Conservation (phyloP, 2,888 invertebrate genomes). For the Drosophila formosana region DNA sequence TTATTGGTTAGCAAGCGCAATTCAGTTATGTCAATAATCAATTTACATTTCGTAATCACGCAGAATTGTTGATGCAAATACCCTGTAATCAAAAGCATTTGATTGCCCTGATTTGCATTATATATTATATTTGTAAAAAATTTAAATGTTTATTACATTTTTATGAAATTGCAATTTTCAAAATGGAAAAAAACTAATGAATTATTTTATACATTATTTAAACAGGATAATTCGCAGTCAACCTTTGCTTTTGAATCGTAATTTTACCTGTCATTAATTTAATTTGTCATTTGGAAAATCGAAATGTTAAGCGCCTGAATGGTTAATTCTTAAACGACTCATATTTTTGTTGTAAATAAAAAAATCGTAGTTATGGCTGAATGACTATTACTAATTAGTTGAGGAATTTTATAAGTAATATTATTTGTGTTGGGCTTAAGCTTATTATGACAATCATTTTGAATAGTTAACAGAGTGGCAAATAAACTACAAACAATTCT, state of each 20-base stretch:
- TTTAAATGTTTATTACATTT: too few relatives aligned
- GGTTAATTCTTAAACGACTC: conserved; percentile 5
- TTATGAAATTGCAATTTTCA: too few relatives aligned
- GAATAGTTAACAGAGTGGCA: not conserved
- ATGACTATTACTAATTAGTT: too few relatives aligned
- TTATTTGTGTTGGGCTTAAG: not conserved
- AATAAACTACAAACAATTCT: not conserved
- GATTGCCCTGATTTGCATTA: not conserved
- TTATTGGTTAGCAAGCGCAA: conserved; percentile 14
- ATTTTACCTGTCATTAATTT: conserved; percentile 1
- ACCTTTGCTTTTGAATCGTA: rapidly evolving
- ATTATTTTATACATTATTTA: too few relatives aligned
- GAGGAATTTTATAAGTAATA: too few relatives aligned
- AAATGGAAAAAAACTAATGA: too few relatives aligned
- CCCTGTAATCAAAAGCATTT: not conserved
- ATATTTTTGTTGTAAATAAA: too few relatives aligned
- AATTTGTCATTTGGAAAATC: conserved; percentile 14
- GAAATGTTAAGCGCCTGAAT: conserved; percentile 6
- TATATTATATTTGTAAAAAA: too few relatives aligned
- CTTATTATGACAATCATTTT: not conserved
- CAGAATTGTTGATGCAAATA: conserved; percentile 16
- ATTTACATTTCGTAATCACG: conserved; percentile 26
- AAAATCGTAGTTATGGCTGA: too few relatives aligned
- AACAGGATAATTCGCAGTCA: not conserved
- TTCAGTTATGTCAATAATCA: conserved; percentile 34